Evolutionary conservation across 2,113 vertebrate species (phyloP).

Genomic region (Phalacrocorax brasilianus): DNA sequence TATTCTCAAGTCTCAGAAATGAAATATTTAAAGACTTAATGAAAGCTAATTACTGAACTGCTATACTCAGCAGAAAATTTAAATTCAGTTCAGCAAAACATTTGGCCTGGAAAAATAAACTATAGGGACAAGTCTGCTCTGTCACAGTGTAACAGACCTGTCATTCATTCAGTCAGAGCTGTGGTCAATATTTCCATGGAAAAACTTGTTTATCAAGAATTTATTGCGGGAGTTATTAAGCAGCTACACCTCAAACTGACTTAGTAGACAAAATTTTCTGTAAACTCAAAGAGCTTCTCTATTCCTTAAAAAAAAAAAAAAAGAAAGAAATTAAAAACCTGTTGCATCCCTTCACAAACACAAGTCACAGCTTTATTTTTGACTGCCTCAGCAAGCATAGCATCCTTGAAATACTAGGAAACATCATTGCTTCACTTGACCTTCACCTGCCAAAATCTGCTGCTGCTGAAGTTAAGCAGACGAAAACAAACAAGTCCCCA

Average conservation of each 20-base stretch:
- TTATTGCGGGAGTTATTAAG: background rate
- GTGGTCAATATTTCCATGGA: background rate
- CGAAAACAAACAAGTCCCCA: background rate
- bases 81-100: background rate
- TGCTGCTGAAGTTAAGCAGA: background rate
- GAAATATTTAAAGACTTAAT: background rate
- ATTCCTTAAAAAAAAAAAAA: background rate
- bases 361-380: background rate
- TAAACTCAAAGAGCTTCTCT: background rate
- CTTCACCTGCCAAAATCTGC: background rate
- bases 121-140: background rate
- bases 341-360: background rate
- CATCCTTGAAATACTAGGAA: background rate
- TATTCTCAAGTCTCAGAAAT: background rate
- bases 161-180: constrained; percentile 4
- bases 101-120: constrained; percentile 10
- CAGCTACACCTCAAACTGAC: background rate
- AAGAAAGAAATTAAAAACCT: background rate
- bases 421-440: background rate
- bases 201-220: background rate
- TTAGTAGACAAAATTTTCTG: background rate
- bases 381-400: background rate
- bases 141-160: constrained; percentile 12
- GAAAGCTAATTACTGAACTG: background rate
- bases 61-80: background rate